Base-by-base conservation (phyloP, 2,888 invertebrate species). In the Incurvaria masculella region DNA sequence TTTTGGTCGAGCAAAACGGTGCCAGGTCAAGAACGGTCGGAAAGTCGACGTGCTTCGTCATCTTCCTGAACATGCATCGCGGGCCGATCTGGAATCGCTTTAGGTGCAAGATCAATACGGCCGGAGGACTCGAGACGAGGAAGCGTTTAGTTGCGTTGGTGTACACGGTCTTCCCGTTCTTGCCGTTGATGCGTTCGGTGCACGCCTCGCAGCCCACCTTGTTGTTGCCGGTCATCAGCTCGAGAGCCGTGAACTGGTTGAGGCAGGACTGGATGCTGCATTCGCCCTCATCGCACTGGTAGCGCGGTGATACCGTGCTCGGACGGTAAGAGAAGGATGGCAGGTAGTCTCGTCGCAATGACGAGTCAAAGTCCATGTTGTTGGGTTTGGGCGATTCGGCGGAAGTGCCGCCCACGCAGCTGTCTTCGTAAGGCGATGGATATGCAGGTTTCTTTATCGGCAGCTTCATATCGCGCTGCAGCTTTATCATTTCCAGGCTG, bases 131-230 rank as follows among this genome's bases (percentile, higher is more conserved):
- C 53, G 91, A 91, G 23, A 99, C 88, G 38, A 97, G 80, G 68
- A 92, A 85, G 57, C 92, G 89, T 65, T 92, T 90, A 1, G 90
- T 89, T 40, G 91, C 89, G 61, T 89, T 87, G 1, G 91, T 90
- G 65, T 88, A 86, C 1, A 92, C 83, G 4, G 88, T 86, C 63
- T 89, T 89, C 17, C 85, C 86, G 49, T 84, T 82, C 49, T 83
- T 82, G 39, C 82, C 85, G 56, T 86, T 86, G 52, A 82, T 78
- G n/a, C 84, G 72, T 54, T 85, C 84, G 1, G 93, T 93, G 71
- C 98, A 98, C 42, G 86, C 84, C 61, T 94, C 92, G 68, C 98
- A 98, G 48, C 90, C 88, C 44, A 97, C 96, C 71, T 91, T 92
- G 68, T 98, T 97, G 64, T 87, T 89, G 1, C 93, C 97, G 0